Conservation (phyloP, 2,888 invertebrate species). For the Erebia palarica region DNA sequence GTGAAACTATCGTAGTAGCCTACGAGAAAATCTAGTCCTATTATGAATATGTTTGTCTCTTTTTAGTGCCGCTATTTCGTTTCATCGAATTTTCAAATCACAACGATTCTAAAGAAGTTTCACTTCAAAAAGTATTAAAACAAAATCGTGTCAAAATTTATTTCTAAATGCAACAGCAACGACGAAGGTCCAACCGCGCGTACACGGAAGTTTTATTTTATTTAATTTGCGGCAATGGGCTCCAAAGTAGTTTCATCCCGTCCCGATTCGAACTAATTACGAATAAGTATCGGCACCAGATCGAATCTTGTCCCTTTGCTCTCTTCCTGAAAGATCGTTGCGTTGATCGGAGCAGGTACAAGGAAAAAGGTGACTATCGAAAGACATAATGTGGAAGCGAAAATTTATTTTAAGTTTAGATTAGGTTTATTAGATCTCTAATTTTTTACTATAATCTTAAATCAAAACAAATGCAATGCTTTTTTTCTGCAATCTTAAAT, state of each 20-base stretch:
- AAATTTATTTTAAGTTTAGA: constrained; percentile 1
- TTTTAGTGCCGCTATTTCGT: too few species aligned
- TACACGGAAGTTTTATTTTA: constrained; percentile 10
- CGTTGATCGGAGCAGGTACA: constrained; percentile 39
- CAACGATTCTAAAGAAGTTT: too few species aligned
- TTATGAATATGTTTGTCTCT: too few species aligned
- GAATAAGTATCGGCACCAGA: constrained; percentile 54
- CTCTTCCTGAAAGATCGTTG: constrained; percentile 58
- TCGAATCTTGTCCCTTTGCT: constrained; percentile 52
- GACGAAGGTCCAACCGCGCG: not conserved
- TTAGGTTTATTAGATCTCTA: too few species aligned
- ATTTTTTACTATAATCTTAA: too few species aligned
- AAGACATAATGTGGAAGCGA: constrained; percentile 11
- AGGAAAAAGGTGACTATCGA: constrained; percentile 18
- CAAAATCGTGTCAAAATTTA: not conserved
- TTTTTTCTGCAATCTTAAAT: too few species aligned
- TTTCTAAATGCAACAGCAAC: not conserved
- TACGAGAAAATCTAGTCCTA: too few species aligned
- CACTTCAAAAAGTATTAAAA: not conserved
- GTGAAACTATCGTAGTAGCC: too few species aligned
- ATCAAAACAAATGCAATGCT: too few species aligned
- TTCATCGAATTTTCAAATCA: too few species aligned
- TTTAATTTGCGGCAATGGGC: constrained; percentile 13
- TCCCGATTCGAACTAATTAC: constrained; percentile 48
- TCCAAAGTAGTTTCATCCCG: constrained; percentile 19